Evolutionary conservation across 1,140 invertebrate genomes (phyloP), one percentile per base, ranked within the genome.

Genomic region (Tetragonula clypearis): DNA sequence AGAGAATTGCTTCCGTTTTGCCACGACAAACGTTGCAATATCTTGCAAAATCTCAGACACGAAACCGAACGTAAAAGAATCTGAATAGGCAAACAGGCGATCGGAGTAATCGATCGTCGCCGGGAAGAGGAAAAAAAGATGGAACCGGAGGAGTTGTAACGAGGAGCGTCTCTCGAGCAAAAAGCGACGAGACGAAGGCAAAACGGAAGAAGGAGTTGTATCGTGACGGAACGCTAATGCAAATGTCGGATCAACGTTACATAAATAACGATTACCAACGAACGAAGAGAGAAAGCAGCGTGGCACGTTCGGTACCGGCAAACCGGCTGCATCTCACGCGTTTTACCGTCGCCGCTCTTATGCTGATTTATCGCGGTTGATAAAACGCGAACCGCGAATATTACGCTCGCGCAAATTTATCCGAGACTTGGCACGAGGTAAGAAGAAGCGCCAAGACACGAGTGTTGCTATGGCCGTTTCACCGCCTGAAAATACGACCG

Each of bases 261-360:
- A 87, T 90, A 92, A 91, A 91, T 91, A 87, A 91, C 82, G 83
- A 86, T 88, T 91, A 90, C 80, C 66, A 62, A 21, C 41, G 26
- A 71, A 69, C 68, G 84, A 65, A 81, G 60, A 74, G 79, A 41
- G 68, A 19, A 26, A 71, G 35, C 79, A 60, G 73, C 41, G 41
- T 49, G 41, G n/a, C 71, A 65, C 41, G 56, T 82, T 35, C 58
- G 73, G 56, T 56, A 49, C 12, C n/a, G 35, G 30, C 66, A 86
- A 87, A 73, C 35, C 53, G 60, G 56, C 69, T 69, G 68, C 74
- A 86, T 79, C 75, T 55, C 77, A n/a, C 55, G 81, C 84, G 66
- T 73, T 86, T 76, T 88, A 60, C 74, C 53, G 35, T 26, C 49
- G 62, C 23, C 17, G 84, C 80, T 88, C 83, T 90, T 87, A 86